Conservation (phyloP, 2,113 vertebrate genomes). For the Hyaena hyaena region DNA sequence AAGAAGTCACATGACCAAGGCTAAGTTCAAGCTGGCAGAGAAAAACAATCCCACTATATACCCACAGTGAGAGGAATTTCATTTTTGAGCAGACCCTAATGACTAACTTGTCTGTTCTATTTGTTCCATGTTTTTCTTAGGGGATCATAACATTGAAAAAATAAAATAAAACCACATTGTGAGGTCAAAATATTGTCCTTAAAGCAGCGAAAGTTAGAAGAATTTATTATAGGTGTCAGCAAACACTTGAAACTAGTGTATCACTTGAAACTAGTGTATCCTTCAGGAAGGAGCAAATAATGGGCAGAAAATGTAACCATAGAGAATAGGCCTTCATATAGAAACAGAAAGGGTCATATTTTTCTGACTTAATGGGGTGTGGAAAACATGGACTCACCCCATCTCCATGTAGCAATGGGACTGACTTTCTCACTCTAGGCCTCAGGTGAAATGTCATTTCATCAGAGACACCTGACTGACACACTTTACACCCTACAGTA, state of each 20-base stretch:
- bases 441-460: constrained; percentile 14
- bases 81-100: constrained; percentile 22
- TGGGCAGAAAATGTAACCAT: constrained; percentile 23
- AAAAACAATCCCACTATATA: not conserved
- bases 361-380: not conserved
- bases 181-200: constrained; percentile 47
- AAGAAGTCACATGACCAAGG: constrained; percentile 16
- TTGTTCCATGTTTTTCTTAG: constrained; percentile 19
- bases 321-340: not conserved
- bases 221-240: constrained; percentile 56
- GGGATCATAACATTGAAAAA: constrained; percentile 8
- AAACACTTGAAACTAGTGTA: constrained; percentile 32
- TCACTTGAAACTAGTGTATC: constrained; percentile 21
- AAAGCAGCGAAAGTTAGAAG: constrained; percentile 54
- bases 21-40: not conserved
- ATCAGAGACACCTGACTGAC: not conserved
- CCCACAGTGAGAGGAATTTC: constrained; percentile 32
- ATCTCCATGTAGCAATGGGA: not conserved
- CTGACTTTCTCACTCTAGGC: not conserved
- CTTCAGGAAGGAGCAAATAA: constrained; percentile 13
- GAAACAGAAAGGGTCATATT: not conserved
- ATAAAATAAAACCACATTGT: constrained; percentile 26
- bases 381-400: not conserved
- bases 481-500: not conserved
- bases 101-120: not conserved